Evolutionary conservation across 2,797 vertebrate species (phyloP).

Genomic region (Microcaecilia unicolor): DNA sequence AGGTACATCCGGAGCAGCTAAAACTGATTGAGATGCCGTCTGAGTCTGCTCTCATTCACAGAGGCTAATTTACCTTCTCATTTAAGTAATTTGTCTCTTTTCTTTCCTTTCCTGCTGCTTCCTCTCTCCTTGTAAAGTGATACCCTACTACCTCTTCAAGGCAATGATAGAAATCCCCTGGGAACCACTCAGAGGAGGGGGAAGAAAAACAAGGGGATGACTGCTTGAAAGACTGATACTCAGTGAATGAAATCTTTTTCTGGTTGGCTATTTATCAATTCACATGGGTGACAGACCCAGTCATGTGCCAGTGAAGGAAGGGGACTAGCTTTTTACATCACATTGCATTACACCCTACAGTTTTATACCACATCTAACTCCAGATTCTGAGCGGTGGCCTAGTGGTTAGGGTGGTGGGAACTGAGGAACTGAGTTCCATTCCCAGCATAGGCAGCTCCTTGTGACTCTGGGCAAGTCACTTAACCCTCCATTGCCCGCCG

Average conservation of each 20-base stretch:
- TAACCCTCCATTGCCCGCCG: too few species aligned
- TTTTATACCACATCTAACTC: too few species aligned
- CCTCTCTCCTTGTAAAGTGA: constrained; percentile 72
- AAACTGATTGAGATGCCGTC: constrained; percentile 13
- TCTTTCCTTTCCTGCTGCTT: constrained; percentile 68
- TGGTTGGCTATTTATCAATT: background rate
- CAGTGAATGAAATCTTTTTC: background rate
- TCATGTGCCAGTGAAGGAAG: rapidly evolving
- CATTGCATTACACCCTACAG: too few species aligned
- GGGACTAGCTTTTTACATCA: too few species aligned
- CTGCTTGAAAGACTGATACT: constrained; percentile 16
- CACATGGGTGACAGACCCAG: background rate
- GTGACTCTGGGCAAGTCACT: too few species aligned
- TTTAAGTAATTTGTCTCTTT: constrained; percentile 75
- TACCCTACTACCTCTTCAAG: constrained; percentile 52
- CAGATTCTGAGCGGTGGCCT: too few species aligned
- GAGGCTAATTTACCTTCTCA: constrained; percentile 55
- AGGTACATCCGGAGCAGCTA: constrained; percentile 14
- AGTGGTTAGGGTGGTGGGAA: too few species aligned
- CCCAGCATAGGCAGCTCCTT: too few species aligned
- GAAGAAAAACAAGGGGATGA: constrained; percentile 8
- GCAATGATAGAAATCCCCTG: constrained; percentile 59
- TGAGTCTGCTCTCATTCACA: constrained; percentile 38
- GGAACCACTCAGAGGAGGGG: constrained; percentile 43
- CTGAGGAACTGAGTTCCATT: too few species aligned